Percentiles rank a stretch among this genome's conserved stretches.
These are phyloP conservation scores for Notarius lentiginosus DNA, from an alignment of 2,113 vertebrate genomes.

Conservation along the genomic window DNA sequence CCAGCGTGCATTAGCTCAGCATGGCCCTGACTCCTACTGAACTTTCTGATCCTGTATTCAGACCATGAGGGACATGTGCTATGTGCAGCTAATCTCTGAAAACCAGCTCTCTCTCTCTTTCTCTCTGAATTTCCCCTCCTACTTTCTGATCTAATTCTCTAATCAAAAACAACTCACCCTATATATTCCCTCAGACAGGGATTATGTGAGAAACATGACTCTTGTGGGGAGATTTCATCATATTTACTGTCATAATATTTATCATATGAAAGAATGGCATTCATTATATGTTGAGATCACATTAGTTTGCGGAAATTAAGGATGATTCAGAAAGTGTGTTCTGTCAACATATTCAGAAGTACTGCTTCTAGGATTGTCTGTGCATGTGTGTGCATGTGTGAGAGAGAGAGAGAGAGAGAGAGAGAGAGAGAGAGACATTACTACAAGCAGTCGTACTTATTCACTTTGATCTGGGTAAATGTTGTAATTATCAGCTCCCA, in stretches of 20 bases:
- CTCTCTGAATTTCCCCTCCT: slow-evolving; percentile 19
- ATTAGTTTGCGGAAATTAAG: background rate
- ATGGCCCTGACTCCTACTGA: slow-evolving; percentile 11
- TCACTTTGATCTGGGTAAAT: slow-evolving; percentile 47
- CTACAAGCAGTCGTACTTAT: slow-evolving; percentile 14
- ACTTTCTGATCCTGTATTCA: slow-evolving; percentile 24
- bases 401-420: background rate
- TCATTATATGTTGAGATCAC: slow-evolving; percentile 1
- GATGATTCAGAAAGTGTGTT: background rate
- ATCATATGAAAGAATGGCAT: background rate
- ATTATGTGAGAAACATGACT: slow-evolving; percentile 34
- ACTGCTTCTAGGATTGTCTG: background rate
- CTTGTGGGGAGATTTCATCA: slow-evolving; percentile 24
- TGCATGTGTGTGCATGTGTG: background rate
- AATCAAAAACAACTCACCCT: slow-evolving; percentile 47
- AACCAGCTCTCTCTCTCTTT: background rate
- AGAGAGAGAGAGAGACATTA: background rate
- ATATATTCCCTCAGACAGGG: slow-evolving; percentile 23
- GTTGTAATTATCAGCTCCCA: slow-evolving; percentile 40
- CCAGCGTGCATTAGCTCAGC: slow-evolving; percentile 18
- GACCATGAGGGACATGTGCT: slow-evolving; percentile 17
- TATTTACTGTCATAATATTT: slow-evolving; percentile 35
- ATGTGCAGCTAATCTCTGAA: slow-evolving; percentile 41
- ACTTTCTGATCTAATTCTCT: slow-evolving; percentile 39
- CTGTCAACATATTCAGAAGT: background rate